These are phyloP conservation scores for Prionailurus bengalensis DNA, from an alignment of 2,113 vertebrate species.

Conservation along the genomic window DNA sequence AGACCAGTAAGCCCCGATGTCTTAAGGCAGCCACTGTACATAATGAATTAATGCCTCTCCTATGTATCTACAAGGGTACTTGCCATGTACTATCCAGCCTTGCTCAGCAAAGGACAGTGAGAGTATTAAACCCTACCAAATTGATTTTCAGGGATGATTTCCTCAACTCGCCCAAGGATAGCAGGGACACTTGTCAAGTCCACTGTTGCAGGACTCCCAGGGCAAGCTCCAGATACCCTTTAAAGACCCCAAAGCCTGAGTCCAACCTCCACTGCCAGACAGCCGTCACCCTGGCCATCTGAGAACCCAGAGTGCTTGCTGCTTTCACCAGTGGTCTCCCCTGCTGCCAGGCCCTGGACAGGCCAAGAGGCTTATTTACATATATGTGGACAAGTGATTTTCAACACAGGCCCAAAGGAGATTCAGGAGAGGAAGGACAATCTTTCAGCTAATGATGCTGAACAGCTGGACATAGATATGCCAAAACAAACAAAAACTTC, in stretches of 20 bases:
- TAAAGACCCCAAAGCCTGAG: not conserved
- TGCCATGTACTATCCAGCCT: not conserved
- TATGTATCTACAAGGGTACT: not conserved
- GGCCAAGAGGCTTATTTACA: not conserved
- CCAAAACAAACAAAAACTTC: not conserved
- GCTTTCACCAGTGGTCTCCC: not conserved
- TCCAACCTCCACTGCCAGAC: too few species aligned
- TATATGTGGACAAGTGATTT: not conserved
- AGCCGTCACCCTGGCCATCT: not conserved
- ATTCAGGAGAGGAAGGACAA: not conserved
- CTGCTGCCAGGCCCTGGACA: not conserved
- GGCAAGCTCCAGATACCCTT: not conserved
- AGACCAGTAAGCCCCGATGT: not conserved
- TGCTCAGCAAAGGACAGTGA: not conserved
- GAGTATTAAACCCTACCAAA: not conserved
- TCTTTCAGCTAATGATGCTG: not conserved
- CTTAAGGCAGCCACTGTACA: too few species aligned
- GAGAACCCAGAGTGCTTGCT: not conserved
- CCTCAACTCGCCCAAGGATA: too few species aligned
- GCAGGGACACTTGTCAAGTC: too few species aligned
- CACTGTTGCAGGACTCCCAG: not conserved
- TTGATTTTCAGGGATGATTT: not conserved
- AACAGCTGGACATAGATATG: not conserved
- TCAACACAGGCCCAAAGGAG: not conserved
- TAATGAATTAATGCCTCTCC: not conserved